Base-by-base conservation (phyloP, 2,888 invertebrate species). In the Eupithecia inturbata region DNA sequence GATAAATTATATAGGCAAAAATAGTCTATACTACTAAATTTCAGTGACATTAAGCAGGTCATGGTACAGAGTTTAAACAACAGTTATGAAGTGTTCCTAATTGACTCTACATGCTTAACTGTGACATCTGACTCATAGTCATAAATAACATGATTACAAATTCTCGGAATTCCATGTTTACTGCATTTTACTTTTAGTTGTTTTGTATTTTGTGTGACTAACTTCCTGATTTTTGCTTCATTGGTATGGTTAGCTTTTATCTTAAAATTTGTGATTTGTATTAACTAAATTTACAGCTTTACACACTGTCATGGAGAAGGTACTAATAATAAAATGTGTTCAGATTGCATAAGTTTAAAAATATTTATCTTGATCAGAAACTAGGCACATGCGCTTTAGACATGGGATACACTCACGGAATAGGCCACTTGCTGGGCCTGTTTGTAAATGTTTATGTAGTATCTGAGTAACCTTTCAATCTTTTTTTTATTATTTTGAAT, bases 121-220 rank as follows among this genome's bases (percentile, higher is more conserved):
- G 62, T 36, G 66, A 26, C n/a, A 12, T 10, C 22, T 66, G 66
- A 66, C 39, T 66, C 66, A 66, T 39, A 26, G 66, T 16, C 12
- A n/a, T 33, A 53, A 39, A 66, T 14, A 39, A 39, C 66, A 66
- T 66, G 39, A 12, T 39, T 66, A 26, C 66, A 41, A 66, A 66
- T 66, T 66, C 66, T 66, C 16, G 66, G 66, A 66, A 66, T 66
- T 26, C 66, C 66, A 19, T 31, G 19, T 62, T 19, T 31, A 62
- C 28, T 62, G 62, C 62, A 19, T 31, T 62, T 62, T 31, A 57
- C 3, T 5, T 26, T 22, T 22, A 53, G 57, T 12, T 57, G 57
- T 57, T 57, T 57, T 57, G 57, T 12, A 57, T 57, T 26, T 12
- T 26, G 57, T 22, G 53, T 53, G 49, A 53, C 9, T 53, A n/a